Evolutionary conservation across 2,113 vertebrate genomes (phyloP), one percentile per base, ranked within the genome.

Genomic region (Melanostigma gelatinosum): DNA sequence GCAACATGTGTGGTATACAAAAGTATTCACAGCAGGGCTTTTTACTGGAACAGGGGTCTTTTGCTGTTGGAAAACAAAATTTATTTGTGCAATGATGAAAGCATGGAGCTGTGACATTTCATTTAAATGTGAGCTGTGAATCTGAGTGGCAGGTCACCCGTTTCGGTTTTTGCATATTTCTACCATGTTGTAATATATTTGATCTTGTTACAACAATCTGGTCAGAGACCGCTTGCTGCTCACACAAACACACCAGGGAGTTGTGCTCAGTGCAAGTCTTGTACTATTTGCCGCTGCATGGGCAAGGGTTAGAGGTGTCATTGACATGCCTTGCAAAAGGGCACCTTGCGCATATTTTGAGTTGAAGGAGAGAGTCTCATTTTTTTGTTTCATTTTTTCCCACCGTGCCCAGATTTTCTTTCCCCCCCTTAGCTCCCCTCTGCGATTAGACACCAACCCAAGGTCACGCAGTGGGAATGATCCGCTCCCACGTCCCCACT

Each of bases 381-480:
- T 34, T 34, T 74, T 65, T 54, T n/a, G 67, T 15, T 18, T 18
- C 29, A 29, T 18, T n/a, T 24, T 5, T 11, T 1, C 6, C 16
- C 16, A 18, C 22, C 11, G 6, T 27, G 62, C 40, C 8, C 42
- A 62, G 57, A 44, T 57, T 82, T 50, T 38, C 4, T 13, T 24
- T n/a, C 54, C n/a, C 10, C n/a, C 54, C 1, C 63, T 3, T 36
- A 16, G 42, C 58, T 67, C 50, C 9, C 57, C 55, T 44, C 64
- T 34, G 71, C 58, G 77, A 84, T 78, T 60, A 80, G 79, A 82
- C 83, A 65, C 4, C 63, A 62, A 70, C 88, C 90, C 90, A 93
- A 90, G 88, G 89, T 91, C 87, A 90, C 75, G 61, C 64, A 72
- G 76, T 82, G 72, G 79, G 67, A 69, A 68, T 63, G 71, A 90